Evolutionary conservation across 2,113 vertebrate species (phyloP).

Genomic region (human (Homo sapiens)): DNA sequence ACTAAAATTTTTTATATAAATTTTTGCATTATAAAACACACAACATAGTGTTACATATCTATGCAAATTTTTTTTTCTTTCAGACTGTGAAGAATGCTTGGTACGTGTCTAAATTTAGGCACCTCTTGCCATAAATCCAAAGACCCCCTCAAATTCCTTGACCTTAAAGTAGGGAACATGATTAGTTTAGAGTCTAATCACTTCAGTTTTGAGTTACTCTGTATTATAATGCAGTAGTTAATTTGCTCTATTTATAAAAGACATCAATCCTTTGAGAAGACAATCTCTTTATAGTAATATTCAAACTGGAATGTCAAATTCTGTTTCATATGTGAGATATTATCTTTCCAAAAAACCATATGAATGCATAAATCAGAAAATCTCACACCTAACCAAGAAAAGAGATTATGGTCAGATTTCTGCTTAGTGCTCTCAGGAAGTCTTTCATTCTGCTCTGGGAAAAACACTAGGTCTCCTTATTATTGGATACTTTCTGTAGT

Average conservation of each 20-base stretch:
- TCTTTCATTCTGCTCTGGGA: background rate
- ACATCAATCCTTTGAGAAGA: background rate
- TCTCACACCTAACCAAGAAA: background rate
- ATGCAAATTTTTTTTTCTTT: background rate
- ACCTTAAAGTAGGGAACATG: background rate
- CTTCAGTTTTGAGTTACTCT: background rate
- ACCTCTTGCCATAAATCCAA: background rate
- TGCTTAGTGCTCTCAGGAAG: background rate
- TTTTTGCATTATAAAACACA: background rate
- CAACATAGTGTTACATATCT: background rate
- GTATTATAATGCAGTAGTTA: background rate
- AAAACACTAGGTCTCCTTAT: background rate
- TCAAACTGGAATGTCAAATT: background rate
- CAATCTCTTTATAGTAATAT: background rate
- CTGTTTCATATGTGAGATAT: background rate
- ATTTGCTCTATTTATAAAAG: constrained; percentile 4
- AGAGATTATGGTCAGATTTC: background rate
- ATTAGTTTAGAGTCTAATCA: background rate
- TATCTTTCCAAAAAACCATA: background rate
- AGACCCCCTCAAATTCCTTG: background rate
- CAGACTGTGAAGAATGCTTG: background rate
- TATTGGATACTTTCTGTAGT: background rate
- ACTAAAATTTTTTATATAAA: background rate
- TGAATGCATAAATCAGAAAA: background rate
- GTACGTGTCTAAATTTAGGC: background rate